These are phyloP conservation scores for Boloria selene DNA, from an alignment of 2,888 invertebrate genomes.

Conservation along the genomic window DNA sequence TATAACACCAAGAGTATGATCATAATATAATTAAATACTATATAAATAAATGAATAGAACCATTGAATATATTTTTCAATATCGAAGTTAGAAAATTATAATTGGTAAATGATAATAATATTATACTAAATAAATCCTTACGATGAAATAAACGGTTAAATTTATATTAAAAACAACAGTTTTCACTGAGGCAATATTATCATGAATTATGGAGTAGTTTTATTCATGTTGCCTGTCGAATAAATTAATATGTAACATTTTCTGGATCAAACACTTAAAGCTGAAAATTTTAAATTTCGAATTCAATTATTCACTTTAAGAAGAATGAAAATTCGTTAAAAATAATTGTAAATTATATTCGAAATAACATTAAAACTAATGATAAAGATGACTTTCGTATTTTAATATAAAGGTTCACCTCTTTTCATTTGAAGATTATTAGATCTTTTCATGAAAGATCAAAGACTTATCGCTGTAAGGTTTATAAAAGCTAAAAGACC, in stretches of 20 bases:
- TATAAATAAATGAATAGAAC: too few relatives aligned
- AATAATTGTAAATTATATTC: background rate
- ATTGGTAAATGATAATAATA: too few relatives aligned
- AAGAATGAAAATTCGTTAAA: constrained; percentile 3
- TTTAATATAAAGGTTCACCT: too few relatives aligned
- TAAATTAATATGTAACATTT: constrained; percentile 29
- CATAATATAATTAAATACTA: too few relatives aligned
- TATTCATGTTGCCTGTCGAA: constrained; percentile 23
- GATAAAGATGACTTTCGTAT: too few relatives aligned
- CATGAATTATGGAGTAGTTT: constrained; percentile 11
- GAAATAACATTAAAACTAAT: too few relatives aligned
- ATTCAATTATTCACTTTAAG: constrained; percentile 16
- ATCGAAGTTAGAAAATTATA: too few relatives aligned
- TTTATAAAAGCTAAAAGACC: constrained; percentile 24
- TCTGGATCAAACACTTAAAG: constrained; percentile 11
- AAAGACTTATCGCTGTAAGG: constrained; percentile 15
- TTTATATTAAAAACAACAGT: background rate
- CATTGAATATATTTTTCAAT: too few relatives aligned
- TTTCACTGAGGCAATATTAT: constrained; percentile 5
- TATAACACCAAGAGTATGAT: too few relatives aligned
- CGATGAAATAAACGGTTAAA: background rate
- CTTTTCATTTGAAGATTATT: background rate
- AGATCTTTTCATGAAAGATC: background rate
- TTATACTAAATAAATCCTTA: too few relatives aligned
- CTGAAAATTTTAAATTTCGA: constrained; percentile 23